These are phyloP conservation scores for Casuarius casuarius DNA, from an alignment of 2,113 vertebrate species.

Conservation along the genomic window DNA sequence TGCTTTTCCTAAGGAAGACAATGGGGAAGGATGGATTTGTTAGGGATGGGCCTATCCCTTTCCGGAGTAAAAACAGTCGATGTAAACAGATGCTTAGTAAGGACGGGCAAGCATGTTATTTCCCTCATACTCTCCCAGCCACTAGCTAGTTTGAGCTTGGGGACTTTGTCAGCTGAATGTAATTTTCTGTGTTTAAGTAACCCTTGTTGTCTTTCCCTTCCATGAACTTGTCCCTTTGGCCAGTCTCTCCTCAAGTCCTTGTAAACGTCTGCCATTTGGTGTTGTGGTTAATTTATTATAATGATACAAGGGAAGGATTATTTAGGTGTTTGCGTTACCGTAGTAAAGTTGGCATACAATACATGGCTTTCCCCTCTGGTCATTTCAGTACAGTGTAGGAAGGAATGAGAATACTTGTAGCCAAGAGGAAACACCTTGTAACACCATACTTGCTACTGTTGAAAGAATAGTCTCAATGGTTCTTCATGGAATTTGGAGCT, in stretches of 20 bases:
- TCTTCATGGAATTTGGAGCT: background rate
- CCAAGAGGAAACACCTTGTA: background rate
- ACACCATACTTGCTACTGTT: background rate
- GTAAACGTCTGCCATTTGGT: background rate
- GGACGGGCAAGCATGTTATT: too few relatives aligned
- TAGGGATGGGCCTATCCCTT: too few relatives aligned
- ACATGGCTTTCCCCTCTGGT: background rate
- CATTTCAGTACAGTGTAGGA: background rate
- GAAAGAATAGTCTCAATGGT: background rate
- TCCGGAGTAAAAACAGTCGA: too few relatives aligned
- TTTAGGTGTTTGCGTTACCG: background rate
- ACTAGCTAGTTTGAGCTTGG: too few relatives aligned
- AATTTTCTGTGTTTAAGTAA: background rate
- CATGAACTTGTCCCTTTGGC: background rate
- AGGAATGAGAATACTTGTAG: background rate
- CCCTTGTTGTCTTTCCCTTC: background rate
- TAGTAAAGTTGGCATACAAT: background rate
- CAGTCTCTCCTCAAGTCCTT: background rate
- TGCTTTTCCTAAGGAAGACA: too few relatives aligned
- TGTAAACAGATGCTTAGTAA: too few relatives aligned
- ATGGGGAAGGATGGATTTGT: too few relatives aligned
- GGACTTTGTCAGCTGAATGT: background rate
- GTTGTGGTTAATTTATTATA: background rate
- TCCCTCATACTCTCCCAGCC: too few relatives aligned
- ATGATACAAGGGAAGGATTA: background rate